Conservation (phyloP, 2,797 vertebrate species). For the Propithecus deckenii region DNA sequence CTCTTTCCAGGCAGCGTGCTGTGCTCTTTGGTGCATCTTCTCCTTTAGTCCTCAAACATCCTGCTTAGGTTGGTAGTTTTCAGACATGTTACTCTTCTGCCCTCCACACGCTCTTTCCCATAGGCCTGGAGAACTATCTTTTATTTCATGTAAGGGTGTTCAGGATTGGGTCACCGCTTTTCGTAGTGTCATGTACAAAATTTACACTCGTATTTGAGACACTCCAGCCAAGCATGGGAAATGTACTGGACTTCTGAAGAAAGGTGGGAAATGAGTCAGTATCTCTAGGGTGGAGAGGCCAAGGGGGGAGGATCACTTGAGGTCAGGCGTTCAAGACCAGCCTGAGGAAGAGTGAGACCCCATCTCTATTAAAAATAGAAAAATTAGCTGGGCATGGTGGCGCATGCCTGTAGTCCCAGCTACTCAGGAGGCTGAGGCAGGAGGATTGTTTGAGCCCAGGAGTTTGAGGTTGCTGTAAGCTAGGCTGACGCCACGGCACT, state of each 20-base stretch:
- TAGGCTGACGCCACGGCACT: too few relatives aligned
- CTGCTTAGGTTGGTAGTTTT: rapidly evolving
- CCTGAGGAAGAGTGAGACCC: too few relatives aligned
- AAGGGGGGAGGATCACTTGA: too few relatives aligned
- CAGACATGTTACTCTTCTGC: background rate
- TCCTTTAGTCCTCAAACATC: background rate
- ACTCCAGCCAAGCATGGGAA: background rate
- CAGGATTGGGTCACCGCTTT: background rate
- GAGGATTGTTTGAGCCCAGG: too few relatives aligned
- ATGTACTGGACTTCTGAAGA: background rate
- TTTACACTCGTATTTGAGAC: background rate
- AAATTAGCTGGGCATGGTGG: too few relatives aligned
- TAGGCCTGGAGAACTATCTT: background rate
- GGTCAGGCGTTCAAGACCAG: too few relatives aligned
- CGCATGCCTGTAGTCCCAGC: too few relatives aligned
- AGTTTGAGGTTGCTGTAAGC: too few relatives aligned
- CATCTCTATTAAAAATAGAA: too few relatives aligned
- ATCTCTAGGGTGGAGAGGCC: background rate
- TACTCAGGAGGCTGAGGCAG: too few relatives aligned
- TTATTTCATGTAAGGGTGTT: background rate
- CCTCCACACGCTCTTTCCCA: background rate
- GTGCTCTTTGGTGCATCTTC: background rate
- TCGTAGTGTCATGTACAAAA: background rate
- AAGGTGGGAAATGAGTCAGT: background rate
- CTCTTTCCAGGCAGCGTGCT: rapidly evolving